phyloP scores from a whole-genome alignment of 2,888 invertebrate species.

The Eubasilissa splendida region DNA sequence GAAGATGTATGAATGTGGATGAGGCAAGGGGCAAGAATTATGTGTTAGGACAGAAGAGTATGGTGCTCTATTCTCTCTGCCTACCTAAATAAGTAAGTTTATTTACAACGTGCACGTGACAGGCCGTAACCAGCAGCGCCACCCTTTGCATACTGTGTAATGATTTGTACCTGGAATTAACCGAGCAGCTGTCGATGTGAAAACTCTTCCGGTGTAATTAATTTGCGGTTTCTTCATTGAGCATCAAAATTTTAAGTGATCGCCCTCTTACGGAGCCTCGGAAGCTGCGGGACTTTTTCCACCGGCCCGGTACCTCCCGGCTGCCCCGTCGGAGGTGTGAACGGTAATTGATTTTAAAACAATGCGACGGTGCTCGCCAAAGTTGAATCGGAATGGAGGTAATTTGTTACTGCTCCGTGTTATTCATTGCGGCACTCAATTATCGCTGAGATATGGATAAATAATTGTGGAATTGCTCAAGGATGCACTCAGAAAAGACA shows the following conservation, averaged over 20 bases:
- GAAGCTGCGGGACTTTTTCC: conserved; percentile 19
- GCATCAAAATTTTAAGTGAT: not conserved
- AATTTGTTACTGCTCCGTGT: conserved; percentile 25
- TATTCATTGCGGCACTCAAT: conserved; percentile 14
- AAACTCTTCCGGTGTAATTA: conserved; percentile 54
- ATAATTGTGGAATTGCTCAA: not conserved
- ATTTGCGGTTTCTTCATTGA: conserved; percentile 42
- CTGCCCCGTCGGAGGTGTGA: conserved; percentile 17
- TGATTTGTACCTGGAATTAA: conserved; percentile 37
- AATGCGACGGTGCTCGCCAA: conserved; percentile 14
- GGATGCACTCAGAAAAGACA: not conserved
- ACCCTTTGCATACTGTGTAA: not conserved
- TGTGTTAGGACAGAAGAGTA: too few species aligned
- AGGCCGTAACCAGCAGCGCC: not conserved
- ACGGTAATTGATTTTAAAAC: conserved; percentile 41
- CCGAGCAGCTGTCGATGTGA: conserved; percentile 48
- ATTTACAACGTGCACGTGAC: not conserved
- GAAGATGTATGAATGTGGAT: too few species aligned
- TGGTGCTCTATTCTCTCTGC: too few species aligned
- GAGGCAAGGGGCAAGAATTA: too few species aligned
- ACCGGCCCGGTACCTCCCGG: not conserved
- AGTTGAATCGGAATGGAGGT: conserved; percentile 16
- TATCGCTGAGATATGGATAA: not conserved
- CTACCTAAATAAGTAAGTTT: too few species aligned
- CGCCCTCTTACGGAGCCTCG: conserved; percentile 27